These are phyloP conservation scores for Axinella damicornis DNA, from an alignment of 37 sponge, comb jelly and placozoan species.

Conservation along the genomic window DNA sequence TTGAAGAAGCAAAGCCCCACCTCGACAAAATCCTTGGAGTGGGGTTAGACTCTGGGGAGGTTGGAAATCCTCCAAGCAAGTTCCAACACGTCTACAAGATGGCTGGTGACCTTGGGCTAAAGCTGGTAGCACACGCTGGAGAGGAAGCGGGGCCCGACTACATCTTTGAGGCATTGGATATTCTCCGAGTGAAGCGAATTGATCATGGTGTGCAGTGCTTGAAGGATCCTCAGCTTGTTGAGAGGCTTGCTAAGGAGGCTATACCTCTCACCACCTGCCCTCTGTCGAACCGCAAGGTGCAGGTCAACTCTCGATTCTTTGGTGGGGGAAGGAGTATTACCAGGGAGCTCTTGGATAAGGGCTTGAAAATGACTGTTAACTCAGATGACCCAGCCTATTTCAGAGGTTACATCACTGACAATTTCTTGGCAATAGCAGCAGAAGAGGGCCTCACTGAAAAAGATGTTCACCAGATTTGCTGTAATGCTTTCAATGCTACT, in stretches of 20 bases:
- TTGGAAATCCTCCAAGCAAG: slow-evolving; percentile 72
- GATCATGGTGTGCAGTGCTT: slow-evolving; percentile 83
- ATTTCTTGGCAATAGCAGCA: slow-evolving; percentile 40
- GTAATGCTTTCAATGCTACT: slow-evolving; percentile 66
- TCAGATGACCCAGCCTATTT: slow-evolving; percentile 89
- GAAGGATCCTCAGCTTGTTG: slow-evolving; percentile 25
- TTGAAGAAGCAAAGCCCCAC: slow-evolving; percentile 57
- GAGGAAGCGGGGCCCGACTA: slow-evolving; percentile 71
- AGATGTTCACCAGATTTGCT: slow-evolving; percentile 70
- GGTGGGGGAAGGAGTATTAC: slow-evolving; percentile 33
- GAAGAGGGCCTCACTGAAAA: slow-evolving; percentile 33
- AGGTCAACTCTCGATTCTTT: slow-evolving; percentile 51
- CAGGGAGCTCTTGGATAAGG: slow-evolving; percentile 55
- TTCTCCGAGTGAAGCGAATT: slow-evolving; percentile 38
- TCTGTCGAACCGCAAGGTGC: slow-evolving; percentile 67
- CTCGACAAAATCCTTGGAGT: slow-evolving; percentile 71
- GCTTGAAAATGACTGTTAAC: slow-evolving; percentile 71
- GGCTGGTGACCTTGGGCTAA: slow-evolving; percentile 62
- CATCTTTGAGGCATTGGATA: slow-evolving; percentile 54
- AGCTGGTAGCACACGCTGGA: slow-evolving; percentile 77
- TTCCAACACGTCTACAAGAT: slow-evolving; percentile 56
- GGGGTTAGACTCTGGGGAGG: slow-evolving; percentile 74
- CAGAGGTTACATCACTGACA: slow-evolving; percentile 83
- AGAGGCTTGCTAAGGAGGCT: slow-evolving; percentile 29
- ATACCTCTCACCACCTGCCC: slow-evolving; percentile 82